phyloP scores from a whole-genome alignment of 2,113 vertebrate species.

The Hippotragus niger region DNA sequence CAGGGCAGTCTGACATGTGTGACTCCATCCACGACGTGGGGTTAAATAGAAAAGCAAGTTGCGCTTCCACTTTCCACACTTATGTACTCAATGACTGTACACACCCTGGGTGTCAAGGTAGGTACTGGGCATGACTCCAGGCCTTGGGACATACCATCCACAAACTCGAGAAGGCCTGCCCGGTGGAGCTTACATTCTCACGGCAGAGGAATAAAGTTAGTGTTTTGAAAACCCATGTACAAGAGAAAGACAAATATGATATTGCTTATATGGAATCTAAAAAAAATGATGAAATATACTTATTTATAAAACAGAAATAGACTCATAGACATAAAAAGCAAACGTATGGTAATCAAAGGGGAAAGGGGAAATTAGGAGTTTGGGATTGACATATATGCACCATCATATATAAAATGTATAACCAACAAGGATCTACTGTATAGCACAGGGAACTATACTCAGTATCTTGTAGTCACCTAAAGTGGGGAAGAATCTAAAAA shows the following conservation, averaged over 20 bases:
- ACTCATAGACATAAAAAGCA: neutral
- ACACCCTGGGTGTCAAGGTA: neutral
- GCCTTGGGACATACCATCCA: neutral
- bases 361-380: neutral
- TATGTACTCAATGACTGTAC: neutral
- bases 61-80: neutral
- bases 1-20: fast-evolving
- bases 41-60: neutral
- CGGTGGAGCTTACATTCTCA: fast-evolving
- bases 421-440: neutral
- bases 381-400: neutral
- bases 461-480: neutral
- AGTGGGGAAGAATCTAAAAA: neutral
- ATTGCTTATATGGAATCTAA: neutral
- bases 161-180: neutral
- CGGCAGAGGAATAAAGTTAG: neutral
- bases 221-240: neutral
- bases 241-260: neutral
- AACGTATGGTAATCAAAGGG: neutral
- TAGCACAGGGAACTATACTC: neutral
- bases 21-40: fast-evolving
- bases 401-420: neutral
- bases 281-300: neutral
- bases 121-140: neutral
- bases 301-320: neutral